Evolutionary conservation across 2,888 invertebrate species (phyloP), one percentile per base, ranked within the genome.

Genomic region (Sipunculus nudus): DNA sequence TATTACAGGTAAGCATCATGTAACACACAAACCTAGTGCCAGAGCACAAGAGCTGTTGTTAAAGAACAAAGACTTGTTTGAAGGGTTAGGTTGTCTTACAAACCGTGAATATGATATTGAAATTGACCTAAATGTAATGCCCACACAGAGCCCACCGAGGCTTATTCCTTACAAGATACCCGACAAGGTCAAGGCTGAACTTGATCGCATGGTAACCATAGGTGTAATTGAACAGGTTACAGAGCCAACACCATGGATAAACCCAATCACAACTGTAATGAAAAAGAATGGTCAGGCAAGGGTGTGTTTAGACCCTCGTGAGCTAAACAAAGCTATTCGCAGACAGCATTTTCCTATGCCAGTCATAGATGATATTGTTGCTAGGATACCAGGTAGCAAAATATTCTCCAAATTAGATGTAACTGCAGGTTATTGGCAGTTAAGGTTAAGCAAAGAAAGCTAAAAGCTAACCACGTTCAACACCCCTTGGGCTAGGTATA

Each of bases 261-360:
- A 25, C 29, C n/a, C 19, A 10, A 21, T 50, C 19, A 43, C 46
- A 4, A 26, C 23, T 19, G 43, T 29, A 8, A 46, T 25, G 13
- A 53, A 53, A 29, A 40, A 40, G n/a, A 8, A 4, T 25, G 46
- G 46, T 25, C 47, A 54, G 19, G 25, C 29, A 4, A 16, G 46
- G 6, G 32, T 54, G 6, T 54, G 43, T 49, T 21, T 31, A 29
- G 54, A 54, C 29, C 54, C 54, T 6, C 19, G 19, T n/a, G 13
- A 23, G 16, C 29, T 54, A 31, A 54, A 54, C 32, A 28, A 31
- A 54, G 54, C 54, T 13, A 47, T 54, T 29, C 19, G n/a, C 19
- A 25, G 43, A 13, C 21, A 46, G 21, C 45, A 31, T 25, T 54
- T 48, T 21, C 46, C 54, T 16, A 46, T 43, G 46, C 19, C 21